phyloP scores from a whole-genome alignment of 2,888 invertebrate species.

The Caenorhabditis sp. region DNA sequence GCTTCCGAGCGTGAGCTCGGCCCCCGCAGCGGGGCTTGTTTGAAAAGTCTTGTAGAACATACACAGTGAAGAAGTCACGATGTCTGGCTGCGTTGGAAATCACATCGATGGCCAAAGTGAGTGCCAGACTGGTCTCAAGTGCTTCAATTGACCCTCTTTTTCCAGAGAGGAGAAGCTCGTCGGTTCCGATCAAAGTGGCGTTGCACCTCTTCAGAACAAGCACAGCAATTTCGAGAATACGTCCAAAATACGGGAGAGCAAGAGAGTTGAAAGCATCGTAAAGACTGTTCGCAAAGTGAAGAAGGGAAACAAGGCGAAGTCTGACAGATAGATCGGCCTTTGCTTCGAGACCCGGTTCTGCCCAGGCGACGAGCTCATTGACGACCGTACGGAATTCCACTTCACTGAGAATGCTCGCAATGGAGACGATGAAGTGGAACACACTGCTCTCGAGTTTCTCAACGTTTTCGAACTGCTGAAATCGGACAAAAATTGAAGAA shows the following conservation, averaged over 20 bases:
- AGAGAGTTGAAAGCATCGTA: conserved; percentile 71
- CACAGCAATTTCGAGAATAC: conserved; percentile 69
- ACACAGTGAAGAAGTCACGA: conserved; percentile 68
- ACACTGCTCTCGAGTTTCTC: conserved; percentile 53
- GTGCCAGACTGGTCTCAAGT: conserved; percentile 62
- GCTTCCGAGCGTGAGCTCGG: no score
- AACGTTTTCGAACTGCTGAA: conserved; percentile 59
- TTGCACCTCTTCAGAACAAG: conserved; percentile 67
- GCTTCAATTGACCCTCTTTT: conserved; percentile 65
- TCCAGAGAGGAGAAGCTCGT: conserved; percentile 61
- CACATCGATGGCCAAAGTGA: conserved; percentile 63
- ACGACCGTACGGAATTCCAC: conserved; percentile 69
- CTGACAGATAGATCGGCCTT: conserved; percentile 32
- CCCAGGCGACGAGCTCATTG: conserved; percentile 67
- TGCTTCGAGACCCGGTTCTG: conserved; percentile 59
- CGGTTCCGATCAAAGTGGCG: conserved; percentile 45
- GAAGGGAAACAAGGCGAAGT: conserved; percentile 66
- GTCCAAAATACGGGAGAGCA: conserved; percentile 72
- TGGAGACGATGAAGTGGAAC: conserved; percentile 52
- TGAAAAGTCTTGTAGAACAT: conserved; percentile 14
- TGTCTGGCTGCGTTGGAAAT: conserved; percentile 70
- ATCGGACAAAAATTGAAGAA: no score
- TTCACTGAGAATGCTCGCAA: conserved; percentile 59
- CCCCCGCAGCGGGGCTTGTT: no score
- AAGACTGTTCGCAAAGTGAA: conserved; percentile 72